Percentiles rank a stretch among this genome's conserved stretches.
These are phyloP conservation scores for Salvator merianae DNA, from an alignment of 2,113 vertebrate species.

Conservation along the genomic window DNA sequence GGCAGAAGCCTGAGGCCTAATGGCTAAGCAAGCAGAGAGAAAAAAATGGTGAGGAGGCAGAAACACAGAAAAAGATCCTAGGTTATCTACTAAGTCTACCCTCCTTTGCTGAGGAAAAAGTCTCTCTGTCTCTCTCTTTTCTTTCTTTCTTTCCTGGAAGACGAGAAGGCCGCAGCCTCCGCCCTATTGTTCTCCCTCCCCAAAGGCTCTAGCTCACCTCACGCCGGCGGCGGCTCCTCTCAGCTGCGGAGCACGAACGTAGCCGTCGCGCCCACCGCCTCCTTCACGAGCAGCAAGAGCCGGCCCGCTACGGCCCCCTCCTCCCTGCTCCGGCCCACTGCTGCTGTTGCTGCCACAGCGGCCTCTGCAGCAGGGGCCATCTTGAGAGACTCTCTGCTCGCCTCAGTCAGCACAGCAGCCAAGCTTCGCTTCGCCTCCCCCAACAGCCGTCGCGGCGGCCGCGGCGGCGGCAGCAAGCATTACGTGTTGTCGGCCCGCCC, in stretches of 20 bases:
- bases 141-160: background rate
- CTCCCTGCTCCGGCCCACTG: conserved; percentile 52
- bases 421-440: conserved; percentile 34
- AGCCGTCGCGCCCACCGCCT: conserved; percentile 40
- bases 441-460: conserved; percentile 23
- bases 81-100: background rate
- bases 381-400: conserved; percentile 69
- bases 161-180: background rate
- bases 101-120: background rate
- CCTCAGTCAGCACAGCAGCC: conserved; percentile 36
- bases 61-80: background rate
- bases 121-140: background rate
- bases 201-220: conserved; percentile 68
- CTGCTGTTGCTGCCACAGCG: conserved; percentile 52
- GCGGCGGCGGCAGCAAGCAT: background rate
- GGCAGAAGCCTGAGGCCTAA: conserved; percentile 64
- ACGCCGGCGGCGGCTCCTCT: conserved; percentile 65
- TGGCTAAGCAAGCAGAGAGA: background rate
- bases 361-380: conserved; percentile 78
- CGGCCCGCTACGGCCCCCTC: conserved; percentile 51
- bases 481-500: conserved; percentile 14
- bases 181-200: conserved; percentile 26
- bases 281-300: conserved; percentile 16
- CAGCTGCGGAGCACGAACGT: conserved; percentile 70
- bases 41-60: background rate